Base-by-base conservation (phyloP, 2,113 vertebrate genomes). In the Microtus ochrogaster region DNA sequence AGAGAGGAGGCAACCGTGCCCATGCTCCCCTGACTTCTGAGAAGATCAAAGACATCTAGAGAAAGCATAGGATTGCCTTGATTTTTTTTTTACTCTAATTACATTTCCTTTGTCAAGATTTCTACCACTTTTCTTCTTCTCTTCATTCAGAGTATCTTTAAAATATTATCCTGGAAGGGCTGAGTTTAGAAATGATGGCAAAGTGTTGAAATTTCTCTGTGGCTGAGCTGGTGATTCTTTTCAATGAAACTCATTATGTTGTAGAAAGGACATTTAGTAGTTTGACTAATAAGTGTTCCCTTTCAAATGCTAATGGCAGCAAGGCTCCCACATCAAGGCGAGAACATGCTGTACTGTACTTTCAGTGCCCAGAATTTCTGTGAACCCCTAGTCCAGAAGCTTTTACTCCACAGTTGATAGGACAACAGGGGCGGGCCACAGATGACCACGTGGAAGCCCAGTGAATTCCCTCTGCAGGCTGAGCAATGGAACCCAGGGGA, bases 221-320 rank as follows among this genome's bases (percentile, higher is more conserved):
- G 94, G 94, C 96, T 94, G 93, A 92, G 94, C 96, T 96, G 85
- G 66, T 95, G 96, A 93, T 96, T 96, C 95, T 96, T 96, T 97
- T 96, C 96, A 96, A 87, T 96, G 97, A 95, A 98, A 94, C 85
- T 96, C 94, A 97, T 98, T 97, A 94, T 96, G 76, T 89, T 95
- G 89, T 95, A 95, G 92, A 97, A 97, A 96, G 95, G 97, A 97
- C 97, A 97, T 95, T 97, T 97, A 96, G 97, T 94, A 94, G 95
- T 96, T 97, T 86, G 65, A 94, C 90, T 97, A 96, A 96, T 97
- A 97, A 92, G 93, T 94, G 92, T 89, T 97, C 92, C 94, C 94
- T 98, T 98, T 98, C 86, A 97, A 96, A 95, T 97, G 97, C 92
- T 97, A 97, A 98, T 97, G 86, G 94, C 70, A 78, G 24, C 24